Base-by-base conservation (phyloP, 2,797 vertebrate species). In the Microctenopoma stevenorrisi region DNA sequence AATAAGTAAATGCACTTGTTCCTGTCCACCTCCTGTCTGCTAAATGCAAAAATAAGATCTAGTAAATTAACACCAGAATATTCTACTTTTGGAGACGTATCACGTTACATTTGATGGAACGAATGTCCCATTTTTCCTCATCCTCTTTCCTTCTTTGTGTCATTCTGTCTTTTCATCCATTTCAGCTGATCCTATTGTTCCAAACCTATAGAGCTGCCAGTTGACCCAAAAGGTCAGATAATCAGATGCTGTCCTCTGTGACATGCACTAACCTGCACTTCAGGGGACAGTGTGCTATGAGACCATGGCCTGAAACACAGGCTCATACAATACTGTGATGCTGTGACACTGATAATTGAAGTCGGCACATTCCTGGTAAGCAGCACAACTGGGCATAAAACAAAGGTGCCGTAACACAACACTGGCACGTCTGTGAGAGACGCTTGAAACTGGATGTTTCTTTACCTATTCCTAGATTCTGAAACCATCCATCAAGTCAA, bases 161-260 rank as follows among this genome's bases (percentile, higher is more conserved):
- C 79, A 74, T 59, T 86, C 75, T 72, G 68, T 86, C 75, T 72
- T 64, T 83, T 81, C 72, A 74, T 85, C 86, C 78, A 88, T 92
- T 89, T 87, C 76, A 85, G 79, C 81, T 70, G 81, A 85, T 90
- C 70, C 81, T 59, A 88, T 90, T 92, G 88, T 90, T 92, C 88
- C 77, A 78, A 76, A 70, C 40, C 68, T 62, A 40, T 71, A 78
- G 83, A 89, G 84, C 82, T 82, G 78, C 38, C 28, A 53, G 72
- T 66, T 88, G 87, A 90, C 89, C 92, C 6, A 3, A 59, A 61
- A 84, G 91, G 90, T 92, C 91, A 92, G 71, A 87, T 82, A 86
- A 89, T 93, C 87, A 91, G 81, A 87, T 84, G 85, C 85, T 85
- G 74, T 83, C 74, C 81, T 78, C 74, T 8, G 77, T 90, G 90